Base-by-base conservation (phyloP, 2,888 invertebrate species). In the Amphimallon solstitiale region DNA sequence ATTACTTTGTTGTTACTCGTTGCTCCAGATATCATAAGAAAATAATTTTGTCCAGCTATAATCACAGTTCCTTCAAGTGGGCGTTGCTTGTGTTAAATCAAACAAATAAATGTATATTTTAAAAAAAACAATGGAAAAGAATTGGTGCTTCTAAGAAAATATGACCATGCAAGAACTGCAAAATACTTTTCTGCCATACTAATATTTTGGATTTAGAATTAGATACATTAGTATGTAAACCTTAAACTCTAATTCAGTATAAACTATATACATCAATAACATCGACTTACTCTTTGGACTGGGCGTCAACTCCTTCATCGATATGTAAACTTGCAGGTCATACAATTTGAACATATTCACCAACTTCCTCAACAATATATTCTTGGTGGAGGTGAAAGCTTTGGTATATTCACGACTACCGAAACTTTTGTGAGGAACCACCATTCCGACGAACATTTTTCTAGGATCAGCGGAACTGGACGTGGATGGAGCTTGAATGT, bases 401-500 rank as follows among this genome's bases (percentile, higher is more conserved):
- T 88, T 89, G 65, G 87, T 88, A 81, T 91, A 92, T 78, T 90
- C 91, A 65, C 92, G 85, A 67, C 87, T 87, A 71, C 90, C 90
- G 80, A 92, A 93, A 71, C 88, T 87, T 78, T 91, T 92, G 78
- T 91, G 89, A 7, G 93, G 92, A 74, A 92, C 88, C 71, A 92
- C 88, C 79, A 92, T 86, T 46, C 92, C 92, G 72, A 92, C 88
- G 79, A 88, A 84, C 49, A 87, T 84, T 64, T 73, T 75, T 14
- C 67, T 72, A 7, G 71, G 62, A 29, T 68, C 69, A 14, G 68
- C 56, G 1, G 65, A 52, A 14, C 61, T 46, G 17, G 43, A 67
- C 10, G 60, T 52, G 10, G 67, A 64, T 34, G 63, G 49, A 12
- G 67, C 64, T 52, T 77, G 73, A 49, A 78, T 73, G 61, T 80